These are phyloP conservation scores for Tinamus guttatus DNA, from an alignment of 2,113 vertebrate genomes.

Conservation along the genomic window DNA sequence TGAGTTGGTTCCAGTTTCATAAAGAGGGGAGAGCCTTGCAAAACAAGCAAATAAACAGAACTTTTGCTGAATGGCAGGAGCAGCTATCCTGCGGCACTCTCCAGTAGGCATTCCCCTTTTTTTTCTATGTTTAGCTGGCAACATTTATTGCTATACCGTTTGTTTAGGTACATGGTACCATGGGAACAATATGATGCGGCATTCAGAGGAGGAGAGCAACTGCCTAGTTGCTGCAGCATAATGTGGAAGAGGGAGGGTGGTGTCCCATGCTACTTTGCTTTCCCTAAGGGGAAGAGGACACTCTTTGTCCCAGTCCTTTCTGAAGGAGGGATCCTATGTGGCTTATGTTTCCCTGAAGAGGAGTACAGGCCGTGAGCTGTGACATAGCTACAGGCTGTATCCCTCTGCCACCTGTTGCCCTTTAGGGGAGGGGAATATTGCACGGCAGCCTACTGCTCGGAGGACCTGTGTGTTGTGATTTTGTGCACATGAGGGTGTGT, in stretches of 20 bases:
- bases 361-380: rapidly evolving
- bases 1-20: not conserved
- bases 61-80: not conserved
- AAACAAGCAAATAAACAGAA: not conserved
- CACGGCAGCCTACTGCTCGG: not conserved
- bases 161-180: not conserved
- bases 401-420: not conserved
- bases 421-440: not conserved
- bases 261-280: no score
- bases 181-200: not conserved
- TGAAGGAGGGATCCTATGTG: not conserved
- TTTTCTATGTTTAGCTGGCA: not conserved
- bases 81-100: not conserved
- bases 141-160: not conserved
- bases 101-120: not conserved
- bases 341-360: rapidly evolving
- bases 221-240: not conserved
- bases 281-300: not conserved
- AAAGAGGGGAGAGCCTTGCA: not conserved
- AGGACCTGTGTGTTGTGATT: not conserved
- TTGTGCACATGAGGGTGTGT: not conserved
- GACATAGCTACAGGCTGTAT: no score
- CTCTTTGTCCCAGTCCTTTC: not conserved
- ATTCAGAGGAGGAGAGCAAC: not conserved
- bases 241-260: not conserved